Base-by-base conservation (phyloP, 2,888 invertebrate species). In the Gastracanthus pulcherrimus region DNA sequence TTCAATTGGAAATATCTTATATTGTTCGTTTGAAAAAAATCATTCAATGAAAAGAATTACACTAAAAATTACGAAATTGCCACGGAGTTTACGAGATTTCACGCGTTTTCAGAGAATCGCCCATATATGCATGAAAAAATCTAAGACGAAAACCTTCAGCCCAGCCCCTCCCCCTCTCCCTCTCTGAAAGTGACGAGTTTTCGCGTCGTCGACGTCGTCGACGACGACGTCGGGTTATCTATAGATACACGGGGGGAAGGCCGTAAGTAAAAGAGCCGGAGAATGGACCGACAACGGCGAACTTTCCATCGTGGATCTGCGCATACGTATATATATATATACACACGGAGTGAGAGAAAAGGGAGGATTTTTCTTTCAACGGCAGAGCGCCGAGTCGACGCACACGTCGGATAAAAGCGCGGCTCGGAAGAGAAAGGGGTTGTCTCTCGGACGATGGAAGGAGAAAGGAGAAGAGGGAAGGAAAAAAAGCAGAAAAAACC, bases 141-240 rank as follows among this genome's bases (percentile, higher is more conserved):
- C n/a, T n/a, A n/a, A n/a, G n/a, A n/a, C n/a, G n/a, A n/a, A n/a
- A n/a, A n/a, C n/a, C n/a, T n/a, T n/a, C n/a, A n/a, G n/a, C n/a
- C n/a, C n/a, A n/a, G n/a, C n/a, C n/a, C 62, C 19, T n/a, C n/a
- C 5, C 29, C 13, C 13, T 26, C 26, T 19, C 19, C 34, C 19
- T 58, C 45, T 36, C 71, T 80, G 80, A 80, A 69, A 74, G 74
- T 80, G 74, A 80, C 60, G 74, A 80, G 80, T 80, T 80, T 69
- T 74, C 60, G 36, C 79, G 26, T 48, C 67, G 74, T 13, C n/a
- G n/a, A n/a, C n/a, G n/a, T n/a, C n/a, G n/a, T n/a, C n/a, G n/a
- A n/a, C n/a, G n/a, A n/a, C n/a, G n/a, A n/a, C n/a, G n/a, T n/a
- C 60, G 74, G 45, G 23, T 69, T 58, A 36, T 62, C 69, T 62